Conservation (phyloP, 2,888 invertebrate species). For the Dusona sp. region DNA sequence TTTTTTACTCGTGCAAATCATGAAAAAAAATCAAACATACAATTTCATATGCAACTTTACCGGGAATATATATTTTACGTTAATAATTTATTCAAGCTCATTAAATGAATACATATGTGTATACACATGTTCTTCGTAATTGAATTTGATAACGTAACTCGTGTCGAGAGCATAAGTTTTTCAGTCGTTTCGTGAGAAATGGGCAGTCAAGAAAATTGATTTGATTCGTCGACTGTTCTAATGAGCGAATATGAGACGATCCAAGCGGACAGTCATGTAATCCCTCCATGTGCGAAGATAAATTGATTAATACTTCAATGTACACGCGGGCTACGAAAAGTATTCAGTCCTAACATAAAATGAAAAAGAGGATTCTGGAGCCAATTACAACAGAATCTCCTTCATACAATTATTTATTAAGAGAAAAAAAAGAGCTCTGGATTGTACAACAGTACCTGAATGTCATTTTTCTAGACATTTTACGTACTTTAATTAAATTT, state of each 20-base stretch:
- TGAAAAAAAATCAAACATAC: background rate
- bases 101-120: background rate
- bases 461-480: background rate
- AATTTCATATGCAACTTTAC: background rate
- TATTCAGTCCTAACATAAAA: background rate
- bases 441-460: background rate
- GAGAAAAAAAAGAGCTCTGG: no score
- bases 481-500: background rate
- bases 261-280: constrained; percentile 35
- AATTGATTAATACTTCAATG: constrained; percentile 26
- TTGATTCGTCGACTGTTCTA: constrained; percentile 27
- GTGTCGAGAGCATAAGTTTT: background rate
- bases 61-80: background rate
- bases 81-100: constrained; percentile 18
- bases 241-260: constrained; percentile 8
- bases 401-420: background rate
- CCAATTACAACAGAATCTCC: background rate
- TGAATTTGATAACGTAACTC: constrained; percentile 34
- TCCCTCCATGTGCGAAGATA: constrained; percentile 6
- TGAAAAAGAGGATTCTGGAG: background rate
- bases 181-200: background rate
- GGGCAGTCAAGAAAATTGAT: constrained; percentile 22
- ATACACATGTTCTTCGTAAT: constrained; percentile 3
- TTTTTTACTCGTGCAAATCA: background rate
- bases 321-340: constrained; percentile 6